phyloP scores from a whole-genome alignment of 2,113 vertebrate species.

The Cyanocitta stelleri region DNA sequence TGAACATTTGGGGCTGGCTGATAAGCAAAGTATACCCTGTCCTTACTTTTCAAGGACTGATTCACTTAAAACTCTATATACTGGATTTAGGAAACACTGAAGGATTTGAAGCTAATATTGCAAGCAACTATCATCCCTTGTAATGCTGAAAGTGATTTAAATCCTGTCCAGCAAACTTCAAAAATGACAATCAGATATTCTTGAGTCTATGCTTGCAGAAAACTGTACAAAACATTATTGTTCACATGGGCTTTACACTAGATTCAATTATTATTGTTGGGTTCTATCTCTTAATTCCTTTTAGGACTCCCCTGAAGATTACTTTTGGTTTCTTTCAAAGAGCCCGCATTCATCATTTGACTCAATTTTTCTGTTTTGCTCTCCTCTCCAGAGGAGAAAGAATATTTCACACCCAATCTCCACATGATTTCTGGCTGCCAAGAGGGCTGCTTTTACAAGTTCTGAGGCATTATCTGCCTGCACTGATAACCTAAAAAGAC shows the following conservation, averaged over 20 bases:
- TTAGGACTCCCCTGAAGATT: not conserved
- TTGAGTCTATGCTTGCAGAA: not conserved
- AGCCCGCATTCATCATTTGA: not conserved
- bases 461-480: not conserved
- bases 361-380: not conserved
- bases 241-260: not conserved
- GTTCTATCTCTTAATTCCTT: not conserved
- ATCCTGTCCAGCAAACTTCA: not conserved
- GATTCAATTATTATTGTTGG: not conserved
- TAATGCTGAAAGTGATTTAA: not conserved
- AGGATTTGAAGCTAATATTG: not conserved
- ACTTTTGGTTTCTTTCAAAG: not conserved
- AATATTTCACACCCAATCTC: not conserved
- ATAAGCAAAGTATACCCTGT: not conserved
- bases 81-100: not conserved
- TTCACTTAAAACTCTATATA: not conserved
- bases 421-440: not conserved
- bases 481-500: not conserved
- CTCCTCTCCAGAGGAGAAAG: not conserved
- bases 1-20: not conserved
- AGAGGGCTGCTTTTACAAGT: not conserved
- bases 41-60: slow-evolving; percentile 13
- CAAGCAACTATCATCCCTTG: not conserved
- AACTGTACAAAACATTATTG: not conserved
- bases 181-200: not conserved